Evolutionary conservation across 1,140 invertebrate species (phyloP), one percentile per base, ranked within the genome.

Genomic region (Paracyclopina nana): DNA sequence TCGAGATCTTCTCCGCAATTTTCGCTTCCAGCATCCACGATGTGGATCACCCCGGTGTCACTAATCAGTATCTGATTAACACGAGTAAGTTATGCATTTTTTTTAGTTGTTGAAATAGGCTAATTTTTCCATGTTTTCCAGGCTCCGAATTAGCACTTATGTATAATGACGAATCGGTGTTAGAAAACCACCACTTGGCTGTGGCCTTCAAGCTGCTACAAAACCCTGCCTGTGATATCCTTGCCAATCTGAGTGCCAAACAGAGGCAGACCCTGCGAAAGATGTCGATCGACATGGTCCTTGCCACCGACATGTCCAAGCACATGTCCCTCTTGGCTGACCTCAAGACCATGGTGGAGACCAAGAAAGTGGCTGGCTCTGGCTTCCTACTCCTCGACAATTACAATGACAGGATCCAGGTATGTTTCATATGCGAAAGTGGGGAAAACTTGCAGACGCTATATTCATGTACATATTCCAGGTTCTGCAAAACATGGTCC

Each of bases 271-370:
- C 87, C 2, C 71, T 97, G 52, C 69, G 94, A 55, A 97, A 96
- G 69, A 96, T 97, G 85, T 86, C 92, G 51, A 99, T 99, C 56
- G 92, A 97, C 68, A 97, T 98, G 91, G 94, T 72, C 24, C 72
- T 97, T 48, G 94, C 91, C 49, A 98, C 92, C 14, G 94, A 98
- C 65, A 98, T 98, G 94, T 95, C 88, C 16, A 98, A 97, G 69
- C 94, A 98, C 68, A 97, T 98, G 91, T 91, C 80, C 61, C 70
- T 97, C 49, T 68, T 98, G 51, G 92, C 91, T 28, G 92, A 98
- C 67, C 71, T 98, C 41, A 98, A 98, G 66, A 98, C 92, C 4
- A 97, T 97, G 92, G 92, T 97, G 25, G 92, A 97, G 69, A 96
- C 92, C 2, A 97, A 97, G 68, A 97, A 96, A 68, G 90, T 88